These are phyloP conservation scores for Euzetes globulus DNA, from an alignment of 2,888 invertebrate genomes.

Conservation along the genomic window DNA sequence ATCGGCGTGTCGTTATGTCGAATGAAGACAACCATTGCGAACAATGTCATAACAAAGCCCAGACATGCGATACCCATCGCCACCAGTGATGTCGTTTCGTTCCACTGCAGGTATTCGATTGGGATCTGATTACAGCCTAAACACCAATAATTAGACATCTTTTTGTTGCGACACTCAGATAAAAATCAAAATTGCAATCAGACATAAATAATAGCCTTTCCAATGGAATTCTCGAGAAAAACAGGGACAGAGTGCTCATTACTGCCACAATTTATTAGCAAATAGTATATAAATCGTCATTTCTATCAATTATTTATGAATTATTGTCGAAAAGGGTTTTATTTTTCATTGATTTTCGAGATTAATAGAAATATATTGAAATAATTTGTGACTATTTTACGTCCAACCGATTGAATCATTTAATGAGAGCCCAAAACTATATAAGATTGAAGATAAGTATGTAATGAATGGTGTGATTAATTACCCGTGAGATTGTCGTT, in stretches of 20 bases:
- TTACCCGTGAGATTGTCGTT: slow-evolving; percentile 58
- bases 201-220: too few species aligned
- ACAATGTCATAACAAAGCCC: slow-evolving; percentile 70
- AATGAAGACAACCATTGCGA: slow-evolving; percentile 71
- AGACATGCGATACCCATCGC: slow-evolving; percentile 65
- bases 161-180: too few species aligned
- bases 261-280: too few species aligned
- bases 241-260: too few species aligned
- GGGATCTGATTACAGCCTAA: slow-evolving; percentile 55
- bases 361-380: not conserved
- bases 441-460: not conserved
- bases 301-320: too few species aligned
- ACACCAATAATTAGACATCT: too few species aligned
- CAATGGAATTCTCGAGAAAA: too few species aligned
- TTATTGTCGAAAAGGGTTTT: too few species aligned
- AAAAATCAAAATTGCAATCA: too few species aligned
- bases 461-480: slow-evolving; percentile 32
- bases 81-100: slow-evolving; percentile 57
- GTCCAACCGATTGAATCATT: too few species aligned
- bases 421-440: not conserved
- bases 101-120: slow-evolving; percentile 58
- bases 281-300: too few species aligned
- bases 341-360: too few species aligned
- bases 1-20: slow-evolving; percentile 88
- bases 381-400: not conserved